A percentile compares a stretch with the other conserved stretches of the same genome.
Conservation (phyloP, 2,888 invertebrate species). For the Caenorhabditis sulstoni region DNA sequence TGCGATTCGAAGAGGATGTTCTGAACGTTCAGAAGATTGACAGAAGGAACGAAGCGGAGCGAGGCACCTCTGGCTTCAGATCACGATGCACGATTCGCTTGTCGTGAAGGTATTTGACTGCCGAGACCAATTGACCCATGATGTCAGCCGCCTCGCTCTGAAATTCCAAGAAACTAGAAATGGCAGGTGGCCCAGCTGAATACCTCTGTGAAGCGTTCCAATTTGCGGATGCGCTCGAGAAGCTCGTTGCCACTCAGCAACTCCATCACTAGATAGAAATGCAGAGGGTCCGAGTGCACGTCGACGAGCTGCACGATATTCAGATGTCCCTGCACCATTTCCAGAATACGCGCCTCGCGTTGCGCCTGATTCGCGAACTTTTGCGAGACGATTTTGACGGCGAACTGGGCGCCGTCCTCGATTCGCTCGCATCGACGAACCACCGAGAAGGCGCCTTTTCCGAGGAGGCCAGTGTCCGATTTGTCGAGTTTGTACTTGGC, state of each 20-base stretch:
- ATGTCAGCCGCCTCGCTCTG: conserved; percentile 86
- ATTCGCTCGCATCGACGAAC: conserved; percentile 89
- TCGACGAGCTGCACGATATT: conserved; percentile 91
- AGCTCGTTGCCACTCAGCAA: conserved; percentile 83
- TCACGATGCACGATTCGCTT: conserved; percentile 92
- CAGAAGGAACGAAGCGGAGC: too few species aligned
- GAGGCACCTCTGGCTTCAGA: conserved; percentile 91
- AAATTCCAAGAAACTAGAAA: not conserved
- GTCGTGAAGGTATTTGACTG: conserved; percentile 90
- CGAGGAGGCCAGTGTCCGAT: conserved; percentile 85
- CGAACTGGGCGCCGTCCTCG: conserved; percentile 87
- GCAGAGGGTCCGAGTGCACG: conserved; percentile 86
- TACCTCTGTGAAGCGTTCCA: conserved; percentile 86
- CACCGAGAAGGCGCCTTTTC: conserved; percentile 92
- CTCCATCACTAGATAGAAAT: conserved; percentile 93
- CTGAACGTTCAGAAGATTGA: conserved; percentile 80
- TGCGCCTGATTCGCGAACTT: conserved; percentile 83
- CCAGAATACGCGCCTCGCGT: conserved; percentile 88
- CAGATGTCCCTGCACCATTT: conserved; percentile 87
- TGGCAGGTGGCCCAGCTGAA: too few species aligned
- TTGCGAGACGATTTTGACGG: conserved; percentile 90
- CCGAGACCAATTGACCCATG: conserved; percentile 88
- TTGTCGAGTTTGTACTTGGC: conserved; percentile 88
- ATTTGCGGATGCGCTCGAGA: conserved; percentile 83
- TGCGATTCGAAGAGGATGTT: conserved; percentile 86